phyloP scores from a whole-genome alignment of 37 sponge, comb jelly and placozoan species.

The Halisarca cf. caerulea region DNA sequence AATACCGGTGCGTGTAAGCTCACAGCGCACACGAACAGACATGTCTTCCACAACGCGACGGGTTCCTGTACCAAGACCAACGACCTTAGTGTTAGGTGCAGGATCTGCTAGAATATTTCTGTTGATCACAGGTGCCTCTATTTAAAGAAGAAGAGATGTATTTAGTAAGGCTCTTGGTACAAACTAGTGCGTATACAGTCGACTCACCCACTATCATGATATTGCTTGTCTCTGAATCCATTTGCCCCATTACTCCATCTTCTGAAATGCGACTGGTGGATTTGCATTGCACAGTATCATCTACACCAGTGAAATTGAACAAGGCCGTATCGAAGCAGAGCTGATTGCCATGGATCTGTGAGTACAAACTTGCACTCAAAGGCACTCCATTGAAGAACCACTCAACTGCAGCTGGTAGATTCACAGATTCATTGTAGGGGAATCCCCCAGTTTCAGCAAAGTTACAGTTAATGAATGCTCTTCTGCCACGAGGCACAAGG shows the following conservation, averaged over 20 bases:
- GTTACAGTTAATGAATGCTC: conserved; percentile 21
- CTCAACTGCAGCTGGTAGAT: conserved; percentile 1
- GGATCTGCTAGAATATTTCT: neutral
- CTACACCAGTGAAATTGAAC: neutral
- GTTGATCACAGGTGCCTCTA: neutral
- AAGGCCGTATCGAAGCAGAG: neutral
- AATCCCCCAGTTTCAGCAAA: conserved; percentile 16
- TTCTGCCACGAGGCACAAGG: neutral
- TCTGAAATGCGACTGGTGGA: conserved; percentile 3
- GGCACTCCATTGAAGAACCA: neutral
- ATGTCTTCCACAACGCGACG: neutral
- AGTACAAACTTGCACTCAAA: neutral
- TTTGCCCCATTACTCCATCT: neutral
- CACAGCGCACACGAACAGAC: neutral
- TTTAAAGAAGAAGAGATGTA: neutral
- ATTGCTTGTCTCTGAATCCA: neutral
- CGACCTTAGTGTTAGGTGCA: too few relatives aligned
- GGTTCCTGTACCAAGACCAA: neutral
- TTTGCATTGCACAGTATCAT: neutral
- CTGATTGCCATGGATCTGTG: conserved; percentile 6
- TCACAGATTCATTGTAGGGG: neutral
- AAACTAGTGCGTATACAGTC: neutral
- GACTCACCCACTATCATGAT: conserved; percentile 11
- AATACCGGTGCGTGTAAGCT: neutral
- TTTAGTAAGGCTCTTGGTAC: neutral